Conservation (phyloP, 2,113 vertebrate genomes). For the Gymnarchus niloticus region DNA sequence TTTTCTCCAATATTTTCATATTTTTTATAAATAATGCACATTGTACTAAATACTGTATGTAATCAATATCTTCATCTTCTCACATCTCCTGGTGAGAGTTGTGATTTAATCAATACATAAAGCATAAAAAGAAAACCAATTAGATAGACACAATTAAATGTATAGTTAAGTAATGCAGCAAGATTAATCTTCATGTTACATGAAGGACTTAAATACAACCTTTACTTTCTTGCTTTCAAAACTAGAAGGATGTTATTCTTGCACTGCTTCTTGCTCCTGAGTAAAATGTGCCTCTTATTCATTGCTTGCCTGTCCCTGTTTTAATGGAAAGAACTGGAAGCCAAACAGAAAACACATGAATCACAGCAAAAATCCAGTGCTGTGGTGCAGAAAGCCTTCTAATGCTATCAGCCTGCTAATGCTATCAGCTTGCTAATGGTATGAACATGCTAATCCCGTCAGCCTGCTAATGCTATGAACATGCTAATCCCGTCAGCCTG, state of each 20-base stretch:
- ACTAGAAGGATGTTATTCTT: background rate
- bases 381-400: background rate
- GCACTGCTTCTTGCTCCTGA: no score
- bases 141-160: background rate
- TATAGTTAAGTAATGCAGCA: background rate
- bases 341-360: background rate
- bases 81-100: no score
- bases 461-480: background rate
- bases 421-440: background rate
- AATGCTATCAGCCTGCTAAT: conserved; percentile 6
- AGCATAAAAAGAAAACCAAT: background rate
- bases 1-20: background rate
- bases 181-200: background rate
- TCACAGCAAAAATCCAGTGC: background rate
- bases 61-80: no score
- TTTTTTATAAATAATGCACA: background rate
- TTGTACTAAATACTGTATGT: background rate
- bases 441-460: background rate
- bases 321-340: background rate
- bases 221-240: background rate
- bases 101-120: background rate
- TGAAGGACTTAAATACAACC: background rate
- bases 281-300: background rate
- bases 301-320: background rate
- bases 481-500: background rate